Evolutionary conservation across 2,797 vertebrate species (phyloP), one percentile per base, ranked within the genome.

Genomic region (Trematomus bernacchii): DNA sequence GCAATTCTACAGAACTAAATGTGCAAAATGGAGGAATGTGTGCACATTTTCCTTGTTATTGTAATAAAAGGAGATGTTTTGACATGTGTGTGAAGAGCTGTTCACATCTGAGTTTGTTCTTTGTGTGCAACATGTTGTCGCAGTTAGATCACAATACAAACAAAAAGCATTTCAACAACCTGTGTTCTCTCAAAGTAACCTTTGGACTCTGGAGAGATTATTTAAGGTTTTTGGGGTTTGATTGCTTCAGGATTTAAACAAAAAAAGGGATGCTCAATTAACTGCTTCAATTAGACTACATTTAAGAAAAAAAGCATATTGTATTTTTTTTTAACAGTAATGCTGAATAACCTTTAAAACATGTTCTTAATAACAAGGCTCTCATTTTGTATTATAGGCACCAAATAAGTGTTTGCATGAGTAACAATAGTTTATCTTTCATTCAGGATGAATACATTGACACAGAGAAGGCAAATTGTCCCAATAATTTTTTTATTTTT

Each of bases 401-500:
- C 3, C 30, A 30, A 37, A 55, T 43, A 11, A 59, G 67, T 66
- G 19, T 59, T 5, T 60, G 23, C 3, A 27, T 57, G 47, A 63
- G 8, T 27, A 47, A 67, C 61, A 53, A 53, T n/a, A 46, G 13
- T 53, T 66, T 77, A 8, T 2, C 46, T 1, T 42, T 23, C 59
- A 68, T 42, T 40, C 40, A 30, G 51, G 10, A 59, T 44, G 42
- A 40, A 80, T 30, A 37, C 64, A 71, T 12, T 44, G 6, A 72
- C 52, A 80, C 51, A 72, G 53, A 69, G 37, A 73, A 27, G 4
- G 43, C 37, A 73, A 53, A 77, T 14, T 23, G 53, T 64, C 12
- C 3, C 6, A 73, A 6, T 57, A 66, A 76, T 92, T 87, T 84
- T 37, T 90, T 82, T 91, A 0, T 42, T 58, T 74, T 77, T 75